Percentiles rank a stretch among this genome's conserved stretches.
phyloP scores from a whole-genome alignment of 2,113 vertebrate species.

The Alosa alosa region DNA sequence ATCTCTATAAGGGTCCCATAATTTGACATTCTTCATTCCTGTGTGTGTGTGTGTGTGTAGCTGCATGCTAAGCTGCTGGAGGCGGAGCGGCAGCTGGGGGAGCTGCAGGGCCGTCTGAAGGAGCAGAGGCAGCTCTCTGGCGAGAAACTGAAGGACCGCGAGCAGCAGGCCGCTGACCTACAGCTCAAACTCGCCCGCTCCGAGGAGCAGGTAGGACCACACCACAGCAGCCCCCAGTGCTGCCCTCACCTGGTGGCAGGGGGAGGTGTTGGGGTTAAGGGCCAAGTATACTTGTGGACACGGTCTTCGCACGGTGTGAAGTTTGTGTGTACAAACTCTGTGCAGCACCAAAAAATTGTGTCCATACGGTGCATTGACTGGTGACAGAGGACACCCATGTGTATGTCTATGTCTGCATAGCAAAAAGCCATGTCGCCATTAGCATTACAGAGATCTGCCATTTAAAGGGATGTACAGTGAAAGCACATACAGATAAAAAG shows the following conservation, averaged over 20 bases:
- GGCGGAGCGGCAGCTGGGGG: conserved; percentile 89
- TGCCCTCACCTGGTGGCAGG: neutral
- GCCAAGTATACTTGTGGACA: neutral
- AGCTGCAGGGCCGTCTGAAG: conserved; percentile 92
- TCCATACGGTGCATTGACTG: too few relatives aligned
- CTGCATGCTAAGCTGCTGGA: conserved; percentile 92
- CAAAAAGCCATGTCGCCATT: too few relatives aligned
- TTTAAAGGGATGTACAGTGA: neutral
- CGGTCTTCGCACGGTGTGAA: too few relatives aligned
- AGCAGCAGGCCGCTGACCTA: conserved; percentile 91
- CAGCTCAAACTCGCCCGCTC: conserved; percentile 90
- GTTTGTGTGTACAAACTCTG: too few relatives aligned
- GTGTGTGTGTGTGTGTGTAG: conserved; percentile 61
- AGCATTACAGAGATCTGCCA: neutral
- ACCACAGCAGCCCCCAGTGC: neutral
- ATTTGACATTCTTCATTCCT: neutral
- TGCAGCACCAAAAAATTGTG: too few relatives aligned
- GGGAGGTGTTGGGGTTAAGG: neutral
- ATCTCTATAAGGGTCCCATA: neutral
- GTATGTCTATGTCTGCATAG: too few relatives aligned
- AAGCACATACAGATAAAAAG: neutral
- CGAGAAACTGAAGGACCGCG: conserved; percentile 94
- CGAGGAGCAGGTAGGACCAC: conserved; percentile 84
- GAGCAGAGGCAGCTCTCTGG: conserved; percentile 96
- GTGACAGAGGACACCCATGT: too few relatives aligned